A percentile compares a stretch with the other conserved stretches of the same genome.
These are phyloP conservation scores for Galbula dea DNA, from an alignment of 2,113 vertebrate genomes.

Conservation along the genomic window DNA sequence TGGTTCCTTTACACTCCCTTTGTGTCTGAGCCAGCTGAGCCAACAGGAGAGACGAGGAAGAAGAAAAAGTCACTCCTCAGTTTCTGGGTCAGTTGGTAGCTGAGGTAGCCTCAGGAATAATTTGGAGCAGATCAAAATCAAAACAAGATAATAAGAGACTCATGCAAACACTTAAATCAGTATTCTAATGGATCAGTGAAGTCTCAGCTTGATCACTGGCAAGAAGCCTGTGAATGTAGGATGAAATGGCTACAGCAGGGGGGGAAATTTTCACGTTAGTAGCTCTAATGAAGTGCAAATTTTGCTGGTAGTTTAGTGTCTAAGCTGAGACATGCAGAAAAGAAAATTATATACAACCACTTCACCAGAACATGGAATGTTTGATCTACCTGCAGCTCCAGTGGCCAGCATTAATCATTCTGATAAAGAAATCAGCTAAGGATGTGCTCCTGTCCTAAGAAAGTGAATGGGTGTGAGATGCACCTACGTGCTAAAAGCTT, in stretches of 20 bases:
- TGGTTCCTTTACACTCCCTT: rapidly evolving
- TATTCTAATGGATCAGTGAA: not conserved
- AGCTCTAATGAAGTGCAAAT: not conserved
- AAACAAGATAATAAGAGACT: not conserved
- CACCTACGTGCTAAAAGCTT: not conserved
- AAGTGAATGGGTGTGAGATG: not conserved
- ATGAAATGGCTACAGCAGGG: not conserved
- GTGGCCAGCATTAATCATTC: not conserved
- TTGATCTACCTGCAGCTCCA: not conserved
- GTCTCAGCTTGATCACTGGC: not conserved
- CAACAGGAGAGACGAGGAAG: not conserved
- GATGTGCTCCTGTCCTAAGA: not conserved
- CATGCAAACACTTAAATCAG: not conserved
- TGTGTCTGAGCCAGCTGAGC: not conserved
- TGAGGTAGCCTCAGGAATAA: not conserved
- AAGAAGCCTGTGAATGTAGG: not conserved
- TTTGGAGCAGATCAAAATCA: not conserved
- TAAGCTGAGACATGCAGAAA: not conserved
- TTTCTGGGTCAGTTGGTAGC: not conserved
- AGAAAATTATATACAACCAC: not conserved
- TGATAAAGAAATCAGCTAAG: not conserved
- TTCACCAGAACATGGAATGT: not conserved
- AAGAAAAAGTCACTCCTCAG: not conserved
- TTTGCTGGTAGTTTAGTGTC: not conserved
- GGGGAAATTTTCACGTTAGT: not conserved